These are phyloP conservation scores for Adoxophyes honmai DNA, from an alignment of 1,140 invertebrate species.

Conservation along the genomic window DNA sequence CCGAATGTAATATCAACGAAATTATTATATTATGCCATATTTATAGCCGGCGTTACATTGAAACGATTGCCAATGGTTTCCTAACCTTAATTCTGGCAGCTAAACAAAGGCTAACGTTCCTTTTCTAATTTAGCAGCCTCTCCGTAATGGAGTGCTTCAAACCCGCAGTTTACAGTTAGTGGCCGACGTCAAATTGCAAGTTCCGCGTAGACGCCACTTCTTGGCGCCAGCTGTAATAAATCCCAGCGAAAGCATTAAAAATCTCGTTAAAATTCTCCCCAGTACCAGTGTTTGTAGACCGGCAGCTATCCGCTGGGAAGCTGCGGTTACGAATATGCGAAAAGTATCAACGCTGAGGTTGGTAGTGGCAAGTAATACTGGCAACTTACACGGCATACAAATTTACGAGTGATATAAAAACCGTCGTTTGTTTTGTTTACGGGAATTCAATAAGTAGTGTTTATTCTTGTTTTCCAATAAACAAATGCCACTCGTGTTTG, in stretches of 20 bases:
- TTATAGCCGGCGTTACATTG: not conserved
- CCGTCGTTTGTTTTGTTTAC: too few species aligned
- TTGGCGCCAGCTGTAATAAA: constrained; percentile 14
- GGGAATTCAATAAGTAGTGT: too few species aligned
- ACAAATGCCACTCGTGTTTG: constrained; percentile 2
- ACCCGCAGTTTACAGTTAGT: constrained; percentile 6
- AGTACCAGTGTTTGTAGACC: not conserved
- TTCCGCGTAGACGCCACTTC: constrained; percentile 2
- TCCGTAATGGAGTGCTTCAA: not conserved
- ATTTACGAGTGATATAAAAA: not conserved
- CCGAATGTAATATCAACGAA: constrained; percentile 10
- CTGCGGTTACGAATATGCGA: not conserved
- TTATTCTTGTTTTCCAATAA: not conserved
- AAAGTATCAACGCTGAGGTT: too few species aligned
- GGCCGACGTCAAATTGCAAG: constrained; percentile 5
- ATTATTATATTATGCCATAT: constrained; percentile 13
- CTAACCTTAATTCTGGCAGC: too few species aligned
- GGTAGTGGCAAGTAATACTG: too few species aligned
- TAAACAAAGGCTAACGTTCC: too few species aligned
- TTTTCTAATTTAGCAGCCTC: too few species aligned
- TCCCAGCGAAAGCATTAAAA: constrained; percentile 13
- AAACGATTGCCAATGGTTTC: too few species aligned
- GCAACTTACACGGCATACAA: constrained; percentile 19
- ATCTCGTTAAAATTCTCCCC: constrained; percentile 13
- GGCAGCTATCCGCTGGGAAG: not conserved